Base-by-base conservation (phyloP, 2,797 vertebrate genomes). In the Lepus townsendii region DNA sequence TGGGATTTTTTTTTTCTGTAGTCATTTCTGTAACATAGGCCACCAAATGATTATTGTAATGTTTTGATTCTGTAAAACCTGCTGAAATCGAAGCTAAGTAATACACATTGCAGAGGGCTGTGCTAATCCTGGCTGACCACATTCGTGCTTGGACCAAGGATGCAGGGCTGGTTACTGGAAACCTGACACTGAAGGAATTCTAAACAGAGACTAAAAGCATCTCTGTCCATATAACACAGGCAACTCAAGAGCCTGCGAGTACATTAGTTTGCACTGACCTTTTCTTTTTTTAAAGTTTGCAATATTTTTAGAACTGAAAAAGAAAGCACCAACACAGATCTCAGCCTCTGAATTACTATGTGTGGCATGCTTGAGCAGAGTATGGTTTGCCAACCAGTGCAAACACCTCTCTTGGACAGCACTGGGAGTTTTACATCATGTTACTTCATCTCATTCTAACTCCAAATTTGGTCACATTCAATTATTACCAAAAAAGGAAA, bases 191-290 rank as follows among this genome's bases (percentile, higher is more conserved):
- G 69, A 86, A 98, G 96, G 98, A 98, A 98, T 98, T 98, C 98
- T 97, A 98, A 98, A 98, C 97, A 98, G 97, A 98, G 94, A 96
- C 97, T 98, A 96, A 98, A 98, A 98, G 97, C 98, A 97, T 98
- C 97, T 97, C 97, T 97, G 95, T 86, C 95, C 24, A 20, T 95
- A 82, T 89, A 96, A 94, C 95, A 86, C 73, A 71, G 95, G 95
- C 85, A 63, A 96, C 93, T 95, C 97, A 95, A 98, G 96, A 93
- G 79, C 79, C 63, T 84, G 76, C 57, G 71, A 93, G 95, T 96
- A 94, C 93, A 90, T 97, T 97, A 75, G 66, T 98, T 97, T 98
- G 97, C 1, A 20, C 97, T 97, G 97, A 96, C 96, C 96, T 96
- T 71, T 97, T 97, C 98, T 96, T 88, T 83, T 97, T 97, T 98